phyloP scores from a whole-genome alignment of 1,140 invertebrate genomes.

The Caerostris extrusa region DNA sequence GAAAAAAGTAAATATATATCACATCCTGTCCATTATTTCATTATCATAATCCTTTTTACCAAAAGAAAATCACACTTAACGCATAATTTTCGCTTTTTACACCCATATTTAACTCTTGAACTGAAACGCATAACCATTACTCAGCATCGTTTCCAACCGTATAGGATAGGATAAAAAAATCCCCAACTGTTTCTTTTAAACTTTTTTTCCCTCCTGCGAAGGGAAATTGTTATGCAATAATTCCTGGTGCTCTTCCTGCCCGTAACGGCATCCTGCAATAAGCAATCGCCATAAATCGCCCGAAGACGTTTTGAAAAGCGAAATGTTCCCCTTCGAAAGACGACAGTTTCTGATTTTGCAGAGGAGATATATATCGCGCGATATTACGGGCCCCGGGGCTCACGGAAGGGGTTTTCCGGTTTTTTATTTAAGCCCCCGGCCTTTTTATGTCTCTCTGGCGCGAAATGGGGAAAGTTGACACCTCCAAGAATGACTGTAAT shows the following conservation, averaged over 20 bases:
- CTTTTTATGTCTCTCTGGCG: background rate
- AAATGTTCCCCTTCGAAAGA: background rate
- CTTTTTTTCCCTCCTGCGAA: background rate
- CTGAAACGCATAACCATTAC: background rate
- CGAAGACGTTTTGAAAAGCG: background rate
- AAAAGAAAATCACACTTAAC: background rate
- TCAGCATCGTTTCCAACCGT: background rate
- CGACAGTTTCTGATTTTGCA: background rate
- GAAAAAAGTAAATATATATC: too few species aligned
- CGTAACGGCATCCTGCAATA: background rate
- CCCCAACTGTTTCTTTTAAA: background rate
- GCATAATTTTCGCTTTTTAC: background rate
- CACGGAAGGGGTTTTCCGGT: background rate
- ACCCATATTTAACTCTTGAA: background rate
- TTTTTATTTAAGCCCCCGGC: background rate
- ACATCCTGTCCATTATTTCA: background rate
- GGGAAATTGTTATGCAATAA: slow-evolving; percentile 2
- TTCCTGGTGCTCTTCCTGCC: background rate
- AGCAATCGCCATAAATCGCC: background rate
- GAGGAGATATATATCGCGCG: background rate
- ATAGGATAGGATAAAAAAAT: background rate
- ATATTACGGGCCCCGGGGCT: too few species aligned
- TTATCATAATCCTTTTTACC: background rate
- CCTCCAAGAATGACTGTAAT: background rate
- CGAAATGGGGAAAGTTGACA: background rate